Base-by-base conservation (phyloP, 2,888 invertebrate species). In the Nymphalis urticae region DNA sequence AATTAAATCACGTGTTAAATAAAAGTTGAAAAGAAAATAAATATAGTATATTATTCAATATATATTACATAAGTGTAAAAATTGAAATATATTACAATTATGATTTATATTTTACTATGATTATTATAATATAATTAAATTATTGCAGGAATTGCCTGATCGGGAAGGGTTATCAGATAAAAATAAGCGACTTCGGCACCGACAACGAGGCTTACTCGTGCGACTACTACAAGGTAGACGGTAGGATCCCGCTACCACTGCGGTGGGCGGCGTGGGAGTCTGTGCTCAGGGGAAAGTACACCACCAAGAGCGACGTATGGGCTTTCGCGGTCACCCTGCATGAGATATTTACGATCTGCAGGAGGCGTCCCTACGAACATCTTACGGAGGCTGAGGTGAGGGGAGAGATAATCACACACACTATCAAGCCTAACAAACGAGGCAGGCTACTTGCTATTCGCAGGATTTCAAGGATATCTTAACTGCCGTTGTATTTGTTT, bases 221-320 rank as follows among this genome's bases (percentile, higher is more conserved):
- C 72, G 97, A 98, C 85, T 98, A 98, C 86, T 97, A 96, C 89
- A 95, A 95, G 82, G 83, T 96, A 47, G 97, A 96, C 78, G 97
- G 96, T 0, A 93, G 95, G 47, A 95, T 95, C 64, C 95, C 96
- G 1, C 88, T 98, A 76, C 98, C 98, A 0, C 94, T 98, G 66
- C 94, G 98, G 61, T 97, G 97, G 97, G 97, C 97, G 93, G 96
- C 97, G 1, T 97, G 97, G 97, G 97, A 97, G 86, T 95, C 96
- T 1, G 95, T 97, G 69, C 94, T 96, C 74, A 85, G 95, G 81
- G 97, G 96, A 24, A 95, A 96, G 80, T 97, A 97, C 87, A 97
- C 97, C 65, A 97, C 97, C 70, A 97, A 97, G 87, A 97, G 96
- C 81, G 98, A 98, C 85, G 97, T 97, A 1, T 98, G 98, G 97